Base-by-base conservation (phyloP, 1,140 invertebrate genomes). In the Anthonomus grandis region DNA sequence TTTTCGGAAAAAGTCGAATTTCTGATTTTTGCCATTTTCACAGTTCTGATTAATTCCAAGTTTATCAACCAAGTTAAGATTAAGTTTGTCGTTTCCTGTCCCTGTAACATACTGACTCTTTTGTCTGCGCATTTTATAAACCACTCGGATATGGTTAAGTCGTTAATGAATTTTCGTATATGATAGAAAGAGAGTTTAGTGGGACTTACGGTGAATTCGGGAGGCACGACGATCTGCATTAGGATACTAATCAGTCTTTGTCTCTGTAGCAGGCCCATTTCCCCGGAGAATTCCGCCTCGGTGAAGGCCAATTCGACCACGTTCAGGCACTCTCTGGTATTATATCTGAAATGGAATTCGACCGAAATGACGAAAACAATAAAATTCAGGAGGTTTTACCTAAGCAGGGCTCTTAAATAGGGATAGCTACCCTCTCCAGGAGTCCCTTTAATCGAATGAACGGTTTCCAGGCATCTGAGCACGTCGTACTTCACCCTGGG, bases 301-400 rank as follows among this genome's bases (percentile, higher is more conserved):
- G 91, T 88, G 78, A 94, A 94, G 34, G 91, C 90, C 68, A 95
- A 79, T 12, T 89, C 83, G 19, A 95, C 79, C 2, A 93, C 93
- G 74, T 97, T 95, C 2, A 97, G 76, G 66, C 95, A 95, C 68
- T 95, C 93, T 46, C 87, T 79, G 0, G 90, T 89, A 69, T 97
- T 91, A 70, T 93, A 95, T 63, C 85, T 81, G 2, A 49, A 25
- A 50, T 27, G 31, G 9, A 13, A 44, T 4, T 27, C 19, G 10
- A 15, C 13, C 18, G 34, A 27, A 34, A 13, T n/a, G n/a, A n/a
- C n/a, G n/a, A n/a, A n/a, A n/a, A n/a, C n/a, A n/a, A n/a, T n/a
- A n/a, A n/a, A n/a, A n/a, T n/a, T n/a, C n/a, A n/a, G n/a, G n/a
- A n/a, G n/a, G n/a, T n/a, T 10, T 47, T 48, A 57, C 57, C 49